Percentiles rank a stretch among this genome's conserved stretches.
phyloP scores from a whole-genome alignment of 1,140 invertebrate genomes.

The Pseudomyrmex flavicornis region DNA sequence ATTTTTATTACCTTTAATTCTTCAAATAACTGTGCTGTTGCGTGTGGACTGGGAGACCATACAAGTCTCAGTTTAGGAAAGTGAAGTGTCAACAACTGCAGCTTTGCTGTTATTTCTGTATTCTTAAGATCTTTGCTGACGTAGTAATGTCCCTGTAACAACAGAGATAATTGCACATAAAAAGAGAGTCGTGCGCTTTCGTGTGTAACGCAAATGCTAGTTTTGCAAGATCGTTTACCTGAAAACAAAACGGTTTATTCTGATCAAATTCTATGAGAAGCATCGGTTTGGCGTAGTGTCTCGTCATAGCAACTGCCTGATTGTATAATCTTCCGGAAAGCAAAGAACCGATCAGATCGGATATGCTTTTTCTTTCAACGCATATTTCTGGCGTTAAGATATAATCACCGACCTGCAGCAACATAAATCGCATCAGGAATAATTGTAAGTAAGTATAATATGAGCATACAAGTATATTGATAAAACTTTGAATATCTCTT shows the following conservation, averaged over 20 bases:
- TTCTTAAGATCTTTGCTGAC: constrained; percentile 91
- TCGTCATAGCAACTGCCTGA: constrained; percentile 95
- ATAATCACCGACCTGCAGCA: constrained; percentile 96
- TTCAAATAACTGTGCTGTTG: constrained; percentile 97
- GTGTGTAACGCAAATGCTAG: background rate
- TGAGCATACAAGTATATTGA: background rate
- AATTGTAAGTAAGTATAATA: background rate
- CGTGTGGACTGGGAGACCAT: constrained; percentile 98
- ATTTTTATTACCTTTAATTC: constrained; percentile 89
- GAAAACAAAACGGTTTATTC: constrained; percentile 95
- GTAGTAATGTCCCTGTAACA: constrained; percentile 90
- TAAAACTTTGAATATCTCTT: constrained; percentile 27
- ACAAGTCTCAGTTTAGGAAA: constrained; percentile 96
- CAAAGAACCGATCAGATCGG: constrained; percentile 98
- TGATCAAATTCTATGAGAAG: constrained; percentile 99
- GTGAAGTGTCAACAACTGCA: constrained; percentile 97
- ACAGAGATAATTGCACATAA: constrained; percentile 7
- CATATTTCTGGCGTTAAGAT: constrained; percentile 98
- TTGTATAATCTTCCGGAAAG: constrained; percentile 98
- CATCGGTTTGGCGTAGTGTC: constrained; percentile 95
- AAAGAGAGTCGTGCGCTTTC: background rate
- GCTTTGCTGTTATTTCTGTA: constrained; percentile 92
- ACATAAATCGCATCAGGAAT: constrained; percentile 33
- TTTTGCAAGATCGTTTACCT: constrained; percentile 86
- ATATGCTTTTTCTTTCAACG: constrained; percentile 98